Percentiles rank a stretch among this genome's conserved stretches.
These are phyloP conservation scores for Ictidomys tridecemlineatus DNA, from an alignment of 2,113 vertebrate species.

Conservation along the genomic window DNA sequence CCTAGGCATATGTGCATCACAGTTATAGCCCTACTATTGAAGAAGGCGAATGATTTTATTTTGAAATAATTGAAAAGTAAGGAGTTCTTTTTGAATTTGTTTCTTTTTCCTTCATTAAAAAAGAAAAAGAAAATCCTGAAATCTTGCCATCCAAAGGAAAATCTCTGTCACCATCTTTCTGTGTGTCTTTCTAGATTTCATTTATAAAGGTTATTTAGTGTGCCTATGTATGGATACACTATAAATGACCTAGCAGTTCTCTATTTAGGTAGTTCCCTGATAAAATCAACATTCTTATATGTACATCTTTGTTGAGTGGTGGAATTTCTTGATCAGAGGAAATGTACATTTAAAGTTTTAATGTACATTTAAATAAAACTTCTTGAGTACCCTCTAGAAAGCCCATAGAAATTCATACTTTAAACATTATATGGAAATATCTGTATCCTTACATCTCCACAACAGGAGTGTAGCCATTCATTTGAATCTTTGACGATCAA, in stretches of 20 bases:
- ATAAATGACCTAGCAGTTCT: constrained; percentile 20
- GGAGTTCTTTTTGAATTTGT: constrained; percentile 1
- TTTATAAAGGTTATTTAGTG: constrained; percentile 13
- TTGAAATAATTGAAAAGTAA: neutral
- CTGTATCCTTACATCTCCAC: neutral
- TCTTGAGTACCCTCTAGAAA: constrained; percentile 3
- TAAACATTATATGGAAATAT: neutral
- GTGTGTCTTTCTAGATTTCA: neutral
- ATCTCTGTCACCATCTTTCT: neutral
- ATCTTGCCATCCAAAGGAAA: neutral
- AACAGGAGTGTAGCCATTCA: neutral
- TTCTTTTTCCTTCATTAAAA: constrained; percentile 42
- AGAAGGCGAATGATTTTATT: constrained; percentile 6
- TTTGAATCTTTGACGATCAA: constrained; percentile 14
- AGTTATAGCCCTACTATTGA: neutral
- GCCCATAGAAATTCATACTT: neutral
- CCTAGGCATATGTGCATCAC: neutral
- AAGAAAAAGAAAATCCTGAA: neutral
- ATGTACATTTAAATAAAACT: neutral
- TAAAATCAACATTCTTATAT: neutral
- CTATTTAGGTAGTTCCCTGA: neutral
- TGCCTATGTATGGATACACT: neutral
- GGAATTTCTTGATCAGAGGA: constrained; percentile 61
- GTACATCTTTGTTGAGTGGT: neutral
- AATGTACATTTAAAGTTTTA: constrained; percentile 32